Conservation (phyloP, 1,140 invertebrate species). For the Papilio xuthus region DNA sequence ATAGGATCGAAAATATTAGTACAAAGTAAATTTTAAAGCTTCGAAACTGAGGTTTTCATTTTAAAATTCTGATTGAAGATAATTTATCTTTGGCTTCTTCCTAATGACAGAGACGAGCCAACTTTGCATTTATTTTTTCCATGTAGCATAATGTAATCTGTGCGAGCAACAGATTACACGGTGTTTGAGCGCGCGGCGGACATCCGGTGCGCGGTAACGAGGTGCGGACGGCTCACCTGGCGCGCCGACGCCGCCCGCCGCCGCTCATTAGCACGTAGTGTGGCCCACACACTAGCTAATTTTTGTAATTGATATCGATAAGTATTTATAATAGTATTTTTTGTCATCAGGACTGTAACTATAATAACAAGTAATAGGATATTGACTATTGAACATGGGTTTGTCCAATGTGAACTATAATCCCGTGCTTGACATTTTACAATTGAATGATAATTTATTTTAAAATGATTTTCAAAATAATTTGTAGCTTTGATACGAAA, state of each 20-base stretch:
- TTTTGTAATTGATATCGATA: conserved; percentile 44
- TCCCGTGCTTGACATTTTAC: too few species aligned
- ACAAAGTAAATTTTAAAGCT: not conserved
- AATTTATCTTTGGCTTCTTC: not conserved
- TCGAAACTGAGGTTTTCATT: not conserved
- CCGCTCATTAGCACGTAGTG: conserved; percentile 62
- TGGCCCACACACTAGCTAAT: not conserved
- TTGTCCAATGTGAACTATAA: too few species aligned
- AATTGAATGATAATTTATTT: too few species aligned
- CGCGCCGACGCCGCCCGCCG: conserved; percentile 41
- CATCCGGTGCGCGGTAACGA: conserved; percentile 69
- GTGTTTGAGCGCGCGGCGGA: conserved; percentile 62
- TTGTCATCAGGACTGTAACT: too few species aligned
- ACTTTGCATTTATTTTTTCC: conserved; percentile 41
- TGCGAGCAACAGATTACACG: conserved; percentile 57
- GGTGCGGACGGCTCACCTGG: conserved; percentile 73
- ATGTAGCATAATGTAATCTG: conserved; percentile 41
- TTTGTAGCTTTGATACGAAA: not conserved
- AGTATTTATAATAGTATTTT: too few species aligned
- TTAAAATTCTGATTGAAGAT: not conserved
- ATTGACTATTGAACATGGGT: not conserved
- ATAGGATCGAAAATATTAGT: not conserved
- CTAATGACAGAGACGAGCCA: conserved; percentile 34
- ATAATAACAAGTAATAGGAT: not conserved
- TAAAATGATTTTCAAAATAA: too few species aligned